Conservation (phyloP, 1,140 invertebrate species). For the Berghia stephanieae region DNA sequence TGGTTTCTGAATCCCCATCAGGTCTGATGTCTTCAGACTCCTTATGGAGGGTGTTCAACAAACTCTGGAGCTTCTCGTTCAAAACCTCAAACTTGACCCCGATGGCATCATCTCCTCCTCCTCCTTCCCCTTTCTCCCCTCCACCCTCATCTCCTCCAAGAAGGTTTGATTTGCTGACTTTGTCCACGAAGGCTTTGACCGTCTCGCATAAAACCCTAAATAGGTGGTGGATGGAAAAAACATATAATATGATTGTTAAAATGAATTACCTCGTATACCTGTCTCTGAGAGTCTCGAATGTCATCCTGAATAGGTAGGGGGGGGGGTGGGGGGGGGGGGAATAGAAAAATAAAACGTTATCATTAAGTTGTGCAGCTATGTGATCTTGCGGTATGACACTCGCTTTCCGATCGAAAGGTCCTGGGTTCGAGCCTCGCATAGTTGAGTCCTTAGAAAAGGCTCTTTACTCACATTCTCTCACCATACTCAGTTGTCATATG, state of each 20-base stretch:
- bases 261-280: neutral
- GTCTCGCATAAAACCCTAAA: slow-evolving; percentile 78
- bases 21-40: slow-evolving; percentile 67
- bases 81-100: slow-evolving; percentile 74
- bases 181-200: slow-evolving; percentile 79
- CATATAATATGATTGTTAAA: neutral
- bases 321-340: neutral
- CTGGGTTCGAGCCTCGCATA: too few relatives aligned
- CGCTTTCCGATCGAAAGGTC: too few relatives aligned
- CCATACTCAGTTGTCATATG: too few relatives aligned
- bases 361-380: too few relatives aligned
- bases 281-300: neutral
- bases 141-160: slow-evolving; percentile 13
- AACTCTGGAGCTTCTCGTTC: slow-evolving; percentile 80
- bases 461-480: too few relatives aligned
- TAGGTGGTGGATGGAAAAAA: slow-evolving; percentile 24
- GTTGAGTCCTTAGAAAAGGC: too few relatives aligned
- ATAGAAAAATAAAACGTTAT: neutral
- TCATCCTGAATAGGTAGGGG: neutral
- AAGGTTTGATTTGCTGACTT: slow-evolving; percentile 67
- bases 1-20: neutral
- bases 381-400: too few relatives aligned
- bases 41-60: slow-evolving; percentile 78
- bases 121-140: slow-evolving; percentile 66
- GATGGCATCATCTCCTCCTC: slow-evolving; percentile 44